A percentile compares a stretch with the other conserved stretches of the same genome.
These are phyloP conservation scores for Carabus problematicus DNA, from an alignment of 2,888 invertebrate genomes.

Conservation along the genomic window DNA sequence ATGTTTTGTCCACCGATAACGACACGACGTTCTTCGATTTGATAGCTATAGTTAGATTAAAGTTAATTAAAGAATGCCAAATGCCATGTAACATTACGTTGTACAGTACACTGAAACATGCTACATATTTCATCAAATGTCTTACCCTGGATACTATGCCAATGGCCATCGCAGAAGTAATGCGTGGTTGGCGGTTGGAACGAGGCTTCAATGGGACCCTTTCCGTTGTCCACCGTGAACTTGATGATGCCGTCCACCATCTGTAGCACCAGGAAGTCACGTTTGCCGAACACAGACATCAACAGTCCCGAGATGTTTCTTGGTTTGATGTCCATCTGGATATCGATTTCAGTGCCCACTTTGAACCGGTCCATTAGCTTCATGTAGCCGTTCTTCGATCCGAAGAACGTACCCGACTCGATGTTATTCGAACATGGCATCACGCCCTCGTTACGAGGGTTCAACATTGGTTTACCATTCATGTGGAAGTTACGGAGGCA, in stretches of 20 bases:
- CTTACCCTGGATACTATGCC: conserved; percentile 89
- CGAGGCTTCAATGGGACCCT: conserved; percentile 78
- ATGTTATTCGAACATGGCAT: conserved; percentile 81
- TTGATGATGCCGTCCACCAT: conserved; percentile 85
- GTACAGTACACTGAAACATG: no score
- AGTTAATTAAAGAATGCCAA: background rate
- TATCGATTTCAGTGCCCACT: conserved; percentile 79
- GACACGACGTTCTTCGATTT: conserved; percentile 92
- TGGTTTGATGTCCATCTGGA: conserved; percentile 87
- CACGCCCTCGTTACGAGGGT: conserved; percentile 68
- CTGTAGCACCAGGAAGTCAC: conserved; percentile 86
- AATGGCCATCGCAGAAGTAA: conserved; percentile 90
- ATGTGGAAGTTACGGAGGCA: conserved; percentile 81
- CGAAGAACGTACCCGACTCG: conserved; percentile 86
- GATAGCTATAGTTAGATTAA: conserved; percentile 63
- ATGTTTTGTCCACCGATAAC: conserved; percentile 83
- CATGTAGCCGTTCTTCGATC: conserved; percentile 76
- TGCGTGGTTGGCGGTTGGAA: conserved; percentile 72
- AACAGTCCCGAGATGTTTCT: conserved; percentile 84
- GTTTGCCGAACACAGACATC: conserved; percentile 82
- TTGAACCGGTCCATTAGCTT: conserved; percentile 75
- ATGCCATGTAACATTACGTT: no score
- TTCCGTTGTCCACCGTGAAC: conserved; percentile 84
- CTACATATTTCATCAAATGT: no score
- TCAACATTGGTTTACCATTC: conserved; percentile 71